Percentiles rank a stretch among this genome's conserved stretches.
phyloP scores from a whole-genome alignment of 2,797 vertebrate genomes.

The Leptoclinus maculatus region DNA sequence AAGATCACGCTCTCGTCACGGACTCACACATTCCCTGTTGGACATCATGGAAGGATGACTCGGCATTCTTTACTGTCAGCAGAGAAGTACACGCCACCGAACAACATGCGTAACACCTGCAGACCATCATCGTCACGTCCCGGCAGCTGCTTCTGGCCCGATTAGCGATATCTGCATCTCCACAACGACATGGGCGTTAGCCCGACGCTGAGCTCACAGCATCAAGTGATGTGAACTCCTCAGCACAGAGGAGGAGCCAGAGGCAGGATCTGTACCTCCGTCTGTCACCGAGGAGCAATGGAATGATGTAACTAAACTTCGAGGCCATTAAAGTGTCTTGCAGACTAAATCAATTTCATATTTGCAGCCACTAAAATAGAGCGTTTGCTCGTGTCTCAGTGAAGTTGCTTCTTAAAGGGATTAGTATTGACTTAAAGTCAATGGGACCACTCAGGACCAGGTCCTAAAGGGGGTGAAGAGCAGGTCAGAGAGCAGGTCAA shows the following conservation, averaged over 20 bases:
- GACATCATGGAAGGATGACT: too few species aligned
- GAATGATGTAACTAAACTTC: slow-evolving; percentile 18
- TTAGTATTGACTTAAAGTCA: neutral
- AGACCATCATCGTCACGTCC: neutral
- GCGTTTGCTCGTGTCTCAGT: neutral
- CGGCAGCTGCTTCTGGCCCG: neutral
- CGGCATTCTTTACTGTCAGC: too few species aligned
- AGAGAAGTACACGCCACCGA: neutral
- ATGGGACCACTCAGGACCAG: neutral
- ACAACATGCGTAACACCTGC: too few species aligned
- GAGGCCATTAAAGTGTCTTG: neutral
- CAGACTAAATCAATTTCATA: slow-evolving; percentile 18
- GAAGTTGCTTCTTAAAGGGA: neutral
- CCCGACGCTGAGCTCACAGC: neutral
- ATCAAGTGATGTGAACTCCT: slow-evolving; percentile 12
- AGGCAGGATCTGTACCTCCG: slow-evolving; percentile 18
- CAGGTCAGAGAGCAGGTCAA: neutral
- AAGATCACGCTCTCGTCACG: too few species aligned
- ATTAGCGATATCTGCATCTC: neutral
- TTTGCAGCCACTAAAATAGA: neutral
- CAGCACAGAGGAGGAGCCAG: slow-evolving; percentile 45
- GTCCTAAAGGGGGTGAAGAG: neutral
- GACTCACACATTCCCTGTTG: too few species aligned
- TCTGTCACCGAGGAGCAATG: slow-evolving; percentile 8
- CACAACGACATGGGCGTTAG: neutral